Percentiles rank a stretch among this genome's conserved stretches.
Evolutionary conservation across 2,797 vertebrate genomes (phyloP).

Genomic region (Pogoniulus pusillus): DNA sequence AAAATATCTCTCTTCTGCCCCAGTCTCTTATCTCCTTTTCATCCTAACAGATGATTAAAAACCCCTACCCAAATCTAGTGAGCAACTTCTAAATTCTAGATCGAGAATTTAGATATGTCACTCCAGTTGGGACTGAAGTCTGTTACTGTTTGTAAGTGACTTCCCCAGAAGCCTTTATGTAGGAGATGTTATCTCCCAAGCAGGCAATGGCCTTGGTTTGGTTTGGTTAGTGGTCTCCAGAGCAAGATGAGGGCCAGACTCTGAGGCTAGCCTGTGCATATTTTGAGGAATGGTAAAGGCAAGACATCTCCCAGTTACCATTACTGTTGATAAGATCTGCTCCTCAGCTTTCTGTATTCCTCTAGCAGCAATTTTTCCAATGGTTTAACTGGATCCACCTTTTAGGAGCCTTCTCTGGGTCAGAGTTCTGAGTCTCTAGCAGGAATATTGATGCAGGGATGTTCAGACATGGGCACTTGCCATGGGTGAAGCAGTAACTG

Average conservation of each 20-base stretch:
- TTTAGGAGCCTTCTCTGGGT: neutral
- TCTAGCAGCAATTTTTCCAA: neutral
- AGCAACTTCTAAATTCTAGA: neutral
- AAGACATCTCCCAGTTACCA: neutral
- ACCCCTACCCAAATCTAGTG: neutral
- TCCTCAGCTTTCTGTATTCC: neutral
- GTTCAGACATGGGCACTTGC: neutral
- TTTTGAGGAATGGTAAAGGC: neutral
- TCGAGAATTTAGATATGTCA: neutral
- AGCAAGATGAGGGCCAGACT: neutral
- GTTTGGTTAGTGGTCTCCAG: neutral
- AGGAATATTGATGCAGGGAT: neutral
- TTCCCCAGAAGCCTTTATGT: neutral
- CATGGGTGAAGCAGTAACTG: neutral
- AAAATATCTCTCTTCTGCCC: neutral
- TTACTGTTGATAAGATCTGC: neutral
- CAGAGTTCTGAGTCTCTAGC: neutral
- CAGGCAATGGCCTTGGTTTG: neutral
- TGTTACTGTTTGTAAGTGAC: neutral
- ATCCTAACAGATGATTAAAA: neutral
- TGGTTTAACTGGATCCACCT: neutral
- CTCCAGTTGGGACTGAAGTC: neutral
- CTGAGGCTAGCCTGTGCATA: neutral
- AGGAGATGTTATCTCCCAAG: neutral
- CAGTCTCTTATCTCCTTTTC: neutral